These are phyloP conservation scores for Scaptomyza caliginosa DNA, from an alignment of 2,888 invertebrate genomes.

Conservation along the genomic window DNA sequence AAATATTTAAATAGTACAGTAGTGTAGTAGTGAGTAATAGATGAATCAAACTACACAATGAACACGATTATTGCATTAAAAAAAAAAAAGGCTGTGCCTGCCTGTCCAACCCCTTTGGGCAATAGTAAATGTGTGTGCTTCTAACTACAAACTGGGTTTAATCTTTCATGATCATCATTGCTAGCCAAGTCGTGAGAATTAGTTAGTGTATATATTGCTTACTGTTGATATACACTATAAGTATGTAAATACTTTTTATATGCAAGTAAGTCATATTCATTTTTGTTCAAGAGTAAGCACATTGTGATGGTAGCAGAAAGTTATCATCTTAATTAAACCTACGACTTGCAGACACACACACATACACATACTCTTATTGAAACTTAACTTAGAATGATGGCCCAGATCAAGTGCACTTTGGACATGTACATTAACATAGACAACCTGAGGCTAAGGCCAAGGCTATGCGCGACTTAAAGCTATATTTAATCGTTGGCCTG, in stretches of 20 bases:
- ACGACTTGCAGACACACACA: background rate
- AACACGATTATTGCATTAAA: too few species aligned
- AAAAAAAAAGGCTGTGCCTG: background rate
- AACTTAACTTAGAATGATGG: conserved; percentile 21
- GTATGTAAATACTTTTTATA: background rate
- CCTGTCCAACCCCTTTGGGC: background rate
- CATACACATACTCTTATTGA: background rate
- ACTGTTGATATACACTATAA: background rate
- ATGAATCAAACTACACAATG: background rate
- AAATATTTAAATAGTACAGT: background rate
- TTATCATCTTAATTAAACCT: background rate
- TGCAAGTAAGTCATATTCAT: background rate
- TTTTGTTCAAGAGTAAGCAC: background rate
- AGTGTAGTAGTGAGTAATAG: background rate
- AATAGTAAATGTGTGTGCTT: background rate
- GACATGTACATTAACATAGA: conserved; percentile 22
- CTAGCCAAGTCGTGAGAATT: background rate
- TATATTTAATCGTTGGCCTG: conserved; percentile 22
- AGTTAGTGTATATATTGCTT: background rate
- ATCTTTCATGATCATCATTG: background rate
- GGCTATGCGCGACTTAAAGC: conserved; percentile 35
- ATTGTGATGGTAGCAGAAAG: background rate
- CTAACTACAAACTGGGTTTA: background rate
- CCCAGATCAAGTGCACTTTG: conserved; percentile 61
- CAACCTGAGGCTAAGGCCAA: conserved; percentile 23